A percentile compares a stretch with the other conserved stretches of the same genome.
Evolutionary conservation across 2,113 vertebrate species (phyloP).

Genomic region (Prionailurus viverrinus): DNA sequence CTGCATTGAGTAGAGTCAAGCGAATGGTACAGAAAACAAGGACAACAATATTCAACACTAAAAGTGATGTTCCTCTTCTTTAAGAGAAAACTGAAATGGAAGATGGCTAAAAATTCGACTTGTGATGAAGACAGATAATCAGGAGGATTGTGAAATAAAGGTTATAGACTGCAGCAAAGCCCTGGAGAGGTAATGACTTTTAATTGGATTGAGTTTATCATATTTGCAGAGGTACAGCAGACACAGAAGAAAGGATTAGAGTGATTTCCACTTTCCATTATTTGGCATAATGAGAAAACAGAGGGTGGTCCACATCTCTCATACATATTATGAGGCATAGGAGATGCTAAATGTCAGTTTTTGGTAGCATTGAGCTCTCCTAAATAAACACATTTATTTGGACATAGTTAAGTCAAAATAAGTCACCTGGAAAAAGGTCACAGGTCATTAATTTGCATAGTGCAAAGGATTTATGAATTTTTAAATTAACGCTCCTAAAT

Average conservation of each 20-base stretch:
- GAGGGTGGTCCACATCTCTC: slow-evolving; percentile 90
- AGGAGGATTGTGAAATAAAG: slow-evolving; percentile 87
- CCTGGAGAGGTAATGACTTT: slow-evolving; percentile 90
- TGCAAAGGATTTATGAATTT: slow-evolving; percentile 81
- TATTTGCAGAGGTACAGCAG: slow-evolving; percentile 89
- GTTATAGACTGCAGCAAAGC: slow-evolving; percentile 86
- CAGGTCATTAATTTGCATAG: slow-evolving; percentile 86
- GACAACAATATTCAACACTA: slow-evolving; percentile 24
- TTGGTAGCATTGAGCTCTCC: slow-evolving; percentile 81
- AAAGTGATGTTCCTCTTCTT: slow-evolving; percentile 78
- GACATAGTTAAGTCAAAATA: slow-evolving; percentile 85
- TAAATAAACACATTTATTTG: slow-evolving; percentile 85
- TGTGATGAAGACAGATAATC: slow-evolving; percentile 87
- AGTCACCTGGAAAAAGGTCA: slow-evolving; percentile 84
- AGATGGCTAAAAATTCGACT: slow-evolving; percentile 83
- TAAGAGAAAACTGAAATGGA: slow-evolving; percentile 77
- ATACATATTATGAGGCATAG: slow-evolving; percentile 87
- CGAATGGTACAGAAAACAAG: background rate
- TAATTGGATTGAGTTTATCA: slow-evolving; percentile 93
- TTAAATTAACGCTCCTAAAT: slow-evolving; percentile 84
- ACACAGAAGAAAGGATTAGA: slow-evolving; percentile 91
- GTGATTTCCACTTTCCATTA: slow-evolving; percentile 92
- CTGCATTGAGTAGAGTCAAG: background rate
- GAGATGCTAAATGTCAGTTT: slow-evolving; percentile 89
- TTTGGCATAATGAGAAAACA: slow-evolving; percentile 93